Percentiles rank a stretch among this genome's conserved stretches.
phyloP scores from a whole-genome alignment of 2,797 vertebrate genomes.

The Knipowitschia caucasica region DNA sequence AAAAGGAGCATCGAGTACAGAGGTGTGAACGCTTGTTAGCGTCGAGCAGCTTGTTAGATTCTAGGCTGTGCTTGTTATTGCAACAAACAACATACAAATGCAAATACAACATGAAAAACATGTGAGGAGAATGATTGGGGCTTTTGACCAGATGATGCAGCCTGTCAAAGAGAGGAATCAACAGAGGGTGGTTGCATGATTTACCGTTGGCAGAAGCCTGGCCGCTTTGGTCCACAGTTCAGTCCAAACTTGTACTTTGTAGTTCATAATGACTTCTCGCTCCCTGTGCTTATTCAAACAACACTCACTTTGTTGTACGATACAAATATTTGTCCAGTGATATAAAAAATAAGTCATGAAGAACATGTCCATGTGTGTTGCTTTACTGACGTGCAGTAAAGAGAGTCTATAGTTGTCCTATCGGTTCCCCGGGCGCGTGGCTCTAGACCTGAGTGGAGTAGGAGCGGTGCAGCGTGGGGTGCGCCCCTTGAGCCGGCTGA shows the following conservation, averaged over 20 bases:
- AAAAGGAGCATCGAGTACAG: neutral
- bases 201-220: conserved; percentile 24
- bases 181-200: neutral
- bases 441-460: conserved; percentile 76
- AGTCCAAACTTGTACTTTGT: neutral
- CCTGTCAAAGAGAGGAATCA: conserved; percentile 2
- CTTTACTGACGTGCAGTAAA: conserved; percentile 40
- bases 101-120: neutral
- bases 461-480: conserved; percentile 62
- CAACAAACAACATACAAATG: neutral
- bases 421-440: conserved; percentile 68
- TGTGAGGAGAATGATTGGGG: neutral
- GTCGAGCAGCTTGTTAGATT: neutral
- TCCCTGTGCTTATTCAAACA: conserved; percentile 10
- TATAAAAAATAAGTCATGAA: conserved; percentile 15
- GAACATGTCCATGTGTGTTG: conserved; percentile 16
- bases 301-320: neutral
- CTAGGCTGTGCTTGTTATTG: neutral
- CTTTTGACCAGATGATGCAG: neutral
- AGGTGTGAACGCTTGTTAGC: conserved; percentile 2
- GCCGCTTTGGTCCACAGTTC: conserved; percentile 47
- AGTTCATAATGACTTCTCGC: conserved; percentile 6
- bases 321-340: neutral
- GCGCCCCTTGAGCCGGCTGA: conserved; percentile 53
- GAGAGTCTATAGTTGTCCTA: conserved; percentile 56